Conservation (phyloP, 2,888 invertebrate genomes). For the Phortica okadai region DNA sequence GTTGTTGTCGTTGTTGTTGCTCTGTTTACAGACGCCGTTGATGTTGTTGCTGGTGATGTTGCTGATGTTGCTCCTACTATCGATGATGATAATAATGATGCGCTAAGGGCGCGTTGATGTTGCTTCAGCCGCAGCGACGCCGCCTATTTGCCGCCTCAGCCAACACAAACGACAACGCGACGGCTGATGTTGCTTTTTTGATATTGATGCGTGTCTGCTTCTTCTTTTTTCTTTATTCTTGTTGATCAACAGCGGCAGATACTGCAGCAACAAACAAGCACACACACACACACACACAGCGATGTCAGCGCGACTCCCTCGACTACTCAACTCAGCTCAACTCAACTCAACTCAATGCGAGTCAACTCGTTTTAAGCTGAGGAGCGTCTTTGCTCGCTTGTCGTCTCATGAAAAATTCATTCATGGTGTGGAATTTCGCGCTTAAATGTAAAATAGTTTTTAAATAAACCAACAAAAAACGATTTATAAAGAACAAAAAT, state of each 20-base stretch:
- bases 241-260: slow-evolving; percentile 12
- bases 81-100: slow-evolving; percentile 1
- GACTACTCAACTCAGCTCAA: slow-evolving; percentile 33
- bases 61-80: slow-evolving; percentile 2
- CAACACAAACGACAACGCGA: not conserved
- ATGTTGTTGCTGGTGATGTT: slow-evolving; percentile 21
- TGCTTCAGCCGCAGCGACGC: not conserved
- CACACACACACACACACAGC: not conserved
- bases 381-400: slow-evolving; percentile 19
- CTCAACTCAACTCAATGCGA: not conserved
- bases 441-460: slow-evolving; percentile 71
- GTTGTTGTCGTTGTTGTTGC: not conserved
- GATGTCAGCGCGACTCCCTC: not conserved
- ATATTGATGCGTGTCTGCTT: slow-evolving; percentile 8
- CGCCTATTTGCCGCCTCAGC: not conserved
- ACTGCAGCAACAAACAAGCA: slow-evolving; percentile 12
- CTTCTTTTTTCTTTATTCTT: slow-evolving; percentile 5
- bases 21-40: not conserved
- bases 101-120: slow-evolving; percentile 4
- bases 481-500: slow-evolving; percentile 65
- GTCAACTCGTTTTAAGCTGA: not conserved
- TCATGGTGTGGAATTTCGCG: slow-evolving; percentile 70
- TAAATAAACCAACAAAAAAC: slow-evolving; percentile 48
- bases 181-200: slow-evolving; percentile 23
- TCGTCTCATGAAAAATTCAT: slow-evolving; percentile 65